phyloP scores from a whole-genome alignment of 2,797 vertebrate genomes.

The Hydrophis major region DNA sequence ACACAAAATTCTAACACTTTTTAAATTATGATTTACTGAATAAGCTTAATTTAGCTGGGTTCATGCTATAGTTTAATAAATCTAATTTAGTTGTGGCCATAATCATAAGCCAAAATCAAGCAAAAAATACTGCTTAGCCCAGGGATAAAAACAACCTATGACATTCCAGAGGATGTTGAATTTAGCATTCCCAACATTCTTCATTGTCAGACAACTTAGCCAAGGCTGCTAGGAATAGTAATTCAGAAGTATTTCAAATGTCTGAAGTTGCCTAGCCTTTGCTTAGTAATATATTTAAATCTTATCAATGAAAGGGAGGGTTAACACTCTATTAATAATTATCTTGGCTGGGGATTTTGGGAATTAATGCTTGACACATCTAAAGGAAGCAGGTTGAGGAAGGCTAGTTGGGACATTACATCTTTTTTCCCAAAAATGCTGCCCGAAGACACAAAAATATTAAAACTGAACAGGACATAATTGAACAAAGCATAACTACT shows the following conservation, averaged over 20 bases:
- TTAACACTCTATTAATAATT: not conserved
- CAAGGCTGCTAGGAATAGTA: not conserved
- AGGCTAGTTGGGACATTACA: not conserved
- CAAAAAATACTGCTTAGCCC: not conserved
- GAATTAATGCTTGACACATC: not conserved
- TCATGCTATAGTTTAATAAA: not conserved
- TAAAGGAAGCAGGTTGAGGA: not conserved
- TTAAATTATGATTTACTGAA: not conserved
- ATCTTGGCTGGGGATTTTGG: not conserved
- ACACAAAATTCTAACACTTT: not conserved
- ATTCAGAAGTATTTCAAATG: not conserved
- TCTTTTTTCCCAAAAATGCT: not conserved
- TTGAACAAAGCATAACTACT: not conserved
- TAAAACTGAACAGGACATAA: not conserved
- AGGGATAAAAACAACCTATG: not conserved
- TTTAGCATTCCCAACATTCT: not conserved
- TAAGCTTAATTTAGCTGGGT: not conserved
- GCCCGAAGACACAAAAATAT: not conserved
- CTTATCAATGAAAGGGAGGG: not conserved
- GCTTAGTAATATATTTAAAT: not conserved
- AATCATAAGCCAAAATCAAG: not conserved
- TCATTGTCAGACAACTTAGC: not conserved
- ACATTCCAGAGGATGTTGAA: not conserved
- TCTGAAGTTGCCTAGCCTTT: not conserved
- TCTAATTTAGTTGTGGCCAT: not conserved